A percentile compares a stretch with the other conserved stretches of the same genome.
Evolutionary conservation across 2,797 vertebrate species (phyloP).

Genomic region (Podarcis lilfordi): DNA sequence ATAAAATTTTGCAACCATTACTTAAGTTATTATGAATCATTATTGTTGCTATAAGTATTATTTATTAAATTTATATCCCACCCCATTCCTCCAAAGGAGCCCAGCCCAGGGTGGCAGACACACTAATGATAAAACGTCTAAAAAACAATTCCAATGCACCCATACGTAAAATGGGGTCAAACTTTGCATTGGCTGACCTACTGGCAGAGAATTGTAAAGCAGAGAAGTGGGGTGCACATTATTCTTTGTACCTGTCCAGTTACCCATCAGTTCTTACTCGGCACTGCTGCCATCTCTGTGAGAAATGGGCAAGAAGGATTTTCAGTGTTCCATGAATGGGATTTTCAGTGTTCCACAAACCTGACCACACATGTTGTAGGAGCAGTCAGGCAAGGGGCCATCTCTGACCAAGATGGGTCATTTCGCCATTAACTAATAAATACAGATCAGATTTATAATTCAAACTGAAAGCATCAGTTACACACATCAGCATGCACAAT

Average conservation of each 20-base stretch:
- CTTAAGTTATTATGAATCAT: not conserved
- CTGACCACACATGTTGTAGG: not conserved
- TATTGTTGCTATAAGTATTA: too few species aligned
- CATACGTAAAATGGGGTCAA: not conserved
- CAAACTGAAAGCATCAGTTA: constrained; percentile 32
- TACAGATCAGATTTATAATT: not conserved
- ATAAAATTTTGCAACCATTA: not conserved
- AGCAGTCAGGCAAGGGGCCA: too few species aligned
- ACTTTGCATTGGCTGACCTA: not conserved
- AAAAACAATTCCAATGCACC: too few species aligned
- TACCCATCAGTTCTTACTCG: not conserved
- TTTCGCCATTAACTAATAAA: not conserved
- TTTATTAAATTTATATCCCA: too few species aligned
- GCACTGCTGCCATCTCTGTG: not conserved
- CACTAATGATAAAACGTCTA: too few species aligned
- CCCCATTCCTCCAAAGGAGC: too few species aligned
- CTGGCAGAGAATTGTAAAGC: not conserved
- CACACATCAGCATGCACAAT: not conserved
- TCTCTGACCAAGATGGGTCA: not conserved
- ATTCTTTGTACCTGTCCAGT: too few species aligned
- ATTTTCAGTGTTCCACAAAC: too few species aligned
- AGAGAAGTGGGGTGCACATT: not conserved
- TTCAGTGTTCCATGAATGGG: too few species aligned
- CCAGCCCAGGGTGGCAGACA: too few species aligned
- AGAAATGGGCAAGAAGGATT: not conserved